Evolutionary conservation across 2,888 invertebrate genomes (phyloP).

Genomic region (Icerya purchasi): DNA sequence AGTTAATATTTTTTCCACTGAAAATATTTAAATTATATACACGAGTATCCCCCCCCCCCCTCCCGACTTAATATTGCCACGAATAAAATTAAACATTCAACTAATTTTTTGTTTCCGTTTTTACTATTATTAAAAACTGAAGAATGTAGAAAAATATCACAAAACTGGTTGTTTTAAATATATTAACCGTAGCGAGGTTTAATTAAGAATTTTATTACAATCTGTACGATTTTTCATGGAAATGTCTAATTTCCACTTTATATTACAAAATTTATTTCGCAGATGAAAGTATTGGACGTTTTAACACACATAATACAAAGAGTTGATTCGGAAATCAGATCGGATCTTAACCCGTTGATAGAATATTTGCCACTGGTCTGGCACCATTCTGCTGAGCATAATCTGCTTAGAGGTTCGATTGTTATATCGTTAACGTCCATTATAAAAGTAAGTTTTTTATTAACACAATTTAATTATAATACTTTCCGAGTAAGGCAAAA

Average conservation of each 20-base stretch:
- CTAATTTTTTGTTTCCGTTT: too few relatives aligned
- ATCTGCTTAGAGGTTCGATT: constrained; percentile 78
- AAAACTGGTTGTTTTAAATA: too few relatives aligned
- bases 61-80: too few relatives aligned
- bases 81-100: too few relatives aligned
- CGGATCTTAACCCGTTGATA: constrained; percentile 45
- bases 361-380: constrained; percentile 70
- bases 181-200: neutral
- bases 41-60: too few relatives aligned
- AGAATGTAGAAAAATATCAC: too few relatives aligned
- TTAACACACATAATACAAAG: constrained; percentile 75
- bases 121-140: too few relatives aligned
- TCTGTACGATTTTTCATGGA: neutral
- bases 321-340: constrained; percentile 50
- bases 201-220: too few relatives aligned
- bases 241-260: neutral
- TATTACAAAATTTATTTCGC: constrained; percentile 20
- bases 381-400: constrained; percentile 67
- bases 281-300: constrained; percentile 78
- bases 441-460: constrained; percentile 47
- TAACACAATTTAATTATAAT: too few relatives aligned
- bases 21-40: too few relatives aligned
- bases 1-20: too few relatives aligned
- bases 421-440: constrained; percentile 67
- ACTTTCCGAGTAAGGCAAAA: too few relatives aligned